Base-by-base conservation (phyloP, 2,888 invertebrate species). In the Cosmia trapezina region DNA sequence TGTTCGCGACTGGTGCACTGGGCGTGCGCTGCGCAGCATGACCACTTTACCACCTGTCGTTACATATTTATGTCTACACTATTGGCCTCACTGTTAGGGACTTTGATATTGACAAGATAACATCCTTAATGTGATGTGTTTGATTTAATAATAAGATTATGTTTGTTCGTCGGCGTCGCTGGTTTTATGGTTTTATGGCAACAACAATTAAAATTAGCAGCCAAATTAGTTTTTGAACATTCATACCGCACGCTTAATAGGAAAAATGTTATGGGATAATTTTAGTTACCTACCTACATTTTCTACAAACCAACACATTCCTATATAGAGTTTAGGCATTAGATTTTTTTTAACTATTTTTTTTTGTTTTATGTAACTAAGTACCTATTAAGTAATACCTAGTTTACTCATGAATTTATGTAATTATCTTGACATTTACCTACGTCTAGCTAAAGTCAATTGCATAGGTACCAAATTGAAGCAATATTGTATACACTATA, bases 61-160 rank as follows among this genome's bases (percentile, higher is more conserved):
- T 96, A 94, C 95, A 95, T 96, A 96, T 96, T 96, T 96, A 96
- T 96, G 96, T 95, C 96, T 95, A 96, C 96, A 96, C 96, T 95
- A 96, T 96, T 94, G 94, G 93, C 94, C 94, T 94, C 96, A 95
- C 96, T 96, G 96, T 95, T 95, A 95, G 95, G 95, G 95, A 95
- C 95, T 96, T 94, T 93, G 96, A 96, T 96, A 96, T 96, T 96
- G 96, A 96, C 96, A 96, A 95, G 96, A 95, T 96, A 96, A 96
- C 96, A 96, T 95, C 96, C 96, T 96, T 96, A 96, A 96, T 96
- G 96, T 96, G 96, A 96, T 96, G 96, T 95, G 96, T 96, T 96
- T 96, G 96, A 96, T 96, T 96, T 96, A 96, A 96, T 96, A 96
- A 96, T 94, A 95, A 96, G 96, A 96, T 96, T 96, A 93, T 93